Evolutionary conservation across 2,113 vertebrate species (phyloP).

Genomic region (Salminus brasiliensis): DNA sequence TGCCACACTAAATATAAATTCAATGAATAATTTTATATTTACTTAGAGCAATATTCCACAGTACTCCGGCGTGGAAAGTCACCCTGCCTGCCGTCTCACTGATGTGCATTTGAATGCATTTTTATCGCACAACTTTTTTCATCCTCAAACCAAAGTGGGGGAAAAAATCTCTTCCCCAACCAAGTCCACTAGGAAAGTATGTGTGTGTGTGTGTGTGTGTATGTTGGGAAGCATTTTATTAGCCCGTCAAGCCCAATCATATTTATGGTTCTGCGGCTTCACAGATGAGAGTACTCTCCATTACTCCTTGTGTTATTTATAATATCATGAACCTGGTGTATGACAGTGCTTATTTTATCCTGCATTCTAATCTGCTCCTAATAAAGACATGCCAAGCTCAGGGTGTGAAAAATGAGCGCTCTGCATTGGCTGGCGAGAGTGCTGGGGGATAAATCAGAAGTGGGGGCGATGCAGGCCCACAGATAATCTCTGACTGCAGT

Average conservation of each 20-base stretch:
- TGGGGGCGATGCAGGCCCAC: slow-evolving; percentile 43
- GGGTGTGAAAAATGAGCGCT: slow-evolving; percentile 55
- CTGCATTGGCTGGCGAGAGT: slow-evolving; percentile 55
- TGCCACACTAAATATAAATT: slow-evolving; percentile 62
- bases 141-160: slow-evolving; percentile 17
- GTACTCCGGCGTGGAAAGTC: slow-evolving; percentile 27
- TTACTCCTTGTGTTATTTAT: slow-evolving; percentile 80
- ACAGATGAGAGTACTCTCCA: slow-evolving; percentile 67
- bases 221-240: slow-evolving; percentile 45
- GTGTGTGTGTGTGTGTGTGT: neutral
- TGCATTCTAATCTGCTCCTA: slow-evolving; percentile 72
- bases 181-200: slow-evolving; percentile 9
- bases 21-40: slow-evolving; percentile 65
- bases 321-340: slow-evolving; percentile 82
- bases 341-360: slow-evolving; percentile 81
- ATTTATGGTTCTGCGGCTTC: slow-evolving; percentile 56
- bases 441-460: slow-evolving; percentile 64
- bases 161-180: slow-evolving; percentile 1
- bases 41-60: slow-evolving; percentile 52
- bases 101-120: slow-evolving; percentile 44
- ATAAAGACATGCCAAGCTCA: slow-evolving; percentile 65
- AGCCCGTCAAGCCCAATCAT: slow-evolving; percentile 46
- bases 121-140: slow-evolving; percentile 28
- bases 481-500: slow-evolving; percentile 56
- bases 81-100: slow-evolving; percentile 29